These are phyloP conservation scores for Stegophylla sp. DNA, from an alignment of 2,888 invertebrate species.

Conservation along the genomic window DNA sequence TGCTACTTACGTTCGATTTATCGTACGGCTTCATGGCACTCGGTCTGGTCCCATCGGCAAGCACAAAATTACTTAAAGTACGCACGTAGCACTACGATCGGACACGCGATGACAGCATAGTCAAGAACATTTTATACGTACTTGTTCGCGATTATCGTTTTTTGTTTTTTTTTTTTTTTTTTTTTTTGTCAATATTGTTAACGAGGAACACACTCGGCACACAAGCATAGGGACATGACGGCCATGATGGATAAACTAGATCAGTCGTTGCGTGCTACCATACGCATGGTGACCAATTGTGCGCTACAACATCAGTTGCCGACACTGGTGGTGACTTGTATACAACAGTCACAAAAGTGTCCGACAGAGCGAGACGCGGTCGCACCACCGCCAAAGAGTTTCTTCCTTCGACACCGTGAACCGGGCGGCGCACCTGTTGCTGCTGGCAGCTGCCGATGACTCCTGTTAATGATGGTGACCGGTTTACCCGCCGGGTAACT, in stretches of 20 bases:
- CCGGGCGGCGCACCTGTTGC: conserved; percentile 5
- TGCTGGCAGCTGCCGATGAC: not conserved
- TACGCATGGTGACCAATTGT: conserved; percentile 12
- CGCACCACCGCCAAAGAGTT: not conserved
- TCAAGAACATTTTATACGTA: not conserved
- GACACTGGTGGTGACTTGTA: not conserved
- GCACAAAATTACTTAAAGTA: not conserved
- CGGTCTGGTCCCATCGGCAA: conserved; percentile 3
- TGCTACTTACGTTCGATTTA: conserved; percentile 67
- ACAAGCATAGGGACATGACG: conserved; percentile 50
- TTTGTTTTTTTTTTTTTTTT: not conserved
- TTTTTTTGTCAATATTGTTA: conserved; percentile 29
- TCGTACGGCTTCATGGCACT: conserved; percentile 66
- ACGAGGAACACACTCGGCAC: conserved; percentile 34
- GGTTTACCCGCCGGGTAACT: conserved; percentile 49
- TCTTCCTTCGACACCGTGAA: not conserved
- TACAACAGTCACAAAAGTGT: not conserved
- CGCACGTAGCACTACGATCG: conserved; percentile 14
- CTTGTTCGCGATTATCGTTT: not conserved
- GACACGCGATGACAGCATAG: not conserved
- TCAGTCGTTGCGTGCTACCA: conserved; percentile 48
- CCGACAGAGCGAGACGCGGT: conserved; percentile 1
- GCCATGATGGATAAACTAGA: conserved; percentile 59
- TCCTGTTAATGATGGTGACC: conserved; percentile 9
- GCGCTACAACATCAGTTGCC: not conserved